These are phyloP conservation scores for Diogma glabrata DNA, from an alignment of 2,888 invertebrate species.

Conservation along the genomic window DNA sequence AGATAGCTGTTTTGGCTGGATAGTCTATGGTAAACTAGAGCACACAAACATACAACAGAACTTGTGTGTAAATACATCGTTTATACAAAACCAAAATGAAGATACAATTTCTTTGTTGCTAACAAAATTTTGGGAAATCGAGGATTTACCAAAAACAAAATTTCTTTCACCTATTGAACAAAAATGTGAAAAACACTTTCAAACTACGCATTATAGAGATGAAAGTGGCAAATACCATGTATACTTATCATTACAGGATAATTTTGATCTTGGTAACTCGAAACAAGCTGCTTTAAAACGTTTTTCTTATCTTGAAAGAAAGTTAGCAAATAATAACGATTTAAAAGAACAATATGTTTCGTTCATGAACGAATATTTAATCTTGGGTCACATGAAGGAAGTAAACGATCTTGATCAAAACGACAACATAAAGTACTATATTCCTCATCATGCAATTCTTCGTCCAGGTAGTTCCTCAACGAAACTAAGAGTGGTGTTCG, in stretches of 20 bases:
- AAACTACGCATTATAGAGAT: conserved; percentile 12
- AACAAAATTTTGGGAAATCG: conserved; percentile 18
- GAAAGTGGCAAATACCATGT: conserved; percentile 17
- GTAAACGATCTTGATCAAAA: neutral
- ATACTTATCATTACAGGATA: conserved; percentile 17
- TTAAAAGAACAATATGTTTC: conserved; percentile 17
- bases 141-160: conserved; percentile 13
- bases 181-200: conserved; percentile 19
- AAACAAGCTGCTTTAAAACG: conserved; percentile 13
- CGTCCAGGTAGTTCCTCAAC: conserved; percentile 10
- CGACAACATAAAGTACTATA: conserved; percentile 10
- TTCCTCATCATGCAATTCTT: conserved; percentile 19
- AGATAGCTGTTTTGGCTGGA: neutral
- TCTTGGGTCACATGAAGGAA: conserved; percentile 19
- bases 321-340: conserved; percentile 15
- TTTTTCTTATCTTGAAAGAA: conserved; percentile 18
- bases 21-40: neutral
- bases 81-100: neutral
- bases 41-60: too few species aligned
- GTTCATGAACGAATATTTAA: conserved; percentile 20
- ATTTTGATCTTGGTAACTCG: conserved; percentile 6
- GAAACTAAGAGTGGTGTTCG: conserved; percentile 11
- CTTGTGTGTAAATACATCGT: too few species aligned
- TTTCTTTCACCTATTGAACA: conserved; percentile 14
- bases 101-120: neutral